phyloP scores from a whole-genome alignment of 2,888 invertebrate species.

The Athalia cordata region DNA sequence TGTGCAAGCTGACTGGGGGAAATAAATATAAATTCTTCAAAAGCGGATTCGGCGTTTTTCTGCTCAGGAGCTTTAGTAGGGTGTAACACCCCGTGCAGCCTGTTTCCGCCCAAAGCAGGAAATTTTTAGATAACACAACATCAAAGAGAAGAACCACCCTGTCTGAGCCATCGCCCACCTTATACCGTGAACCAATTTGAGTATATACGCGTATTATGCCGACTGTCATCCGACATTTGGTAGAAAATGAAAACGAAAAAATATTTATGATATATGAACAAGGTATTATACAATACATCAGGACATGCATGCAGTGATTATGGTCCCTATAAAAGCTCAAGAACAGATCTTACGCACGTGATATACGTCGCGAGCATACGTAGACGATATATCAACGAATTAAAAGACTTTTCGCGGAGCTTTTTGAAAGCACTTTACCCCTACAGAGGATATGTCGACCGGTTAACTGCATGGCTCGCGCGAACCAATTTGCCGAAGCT shows the following conservation, averaged over 20 bases:
- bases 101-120: neutral
- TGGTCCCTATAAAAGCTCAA: neutral
- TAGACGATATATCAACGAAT: too few relatives aligned
- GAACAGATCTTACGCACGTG: slow-evolving; percentile 11
- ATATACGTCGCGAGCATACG: too few relatives aligned
- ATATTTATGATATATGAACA: neutral
- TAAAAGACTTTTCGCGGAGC: slow-evolving; percentile 17
- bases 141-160: neutral
- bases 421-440: slow-evolving; percentile 11
- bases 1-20: neutral
- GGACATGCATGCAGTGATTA: neutral
- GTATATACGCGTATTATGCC: neutral
- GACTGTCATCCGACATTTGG: too few relatives aligned
- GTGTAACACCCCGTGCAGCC: neutral
- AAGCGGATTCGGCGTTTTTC: neutral
- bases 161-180: neutral
- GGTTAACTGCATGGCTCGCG: slow-evolving; percentile 28
- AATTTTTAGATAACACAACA: slow-evolving; percentile 21
- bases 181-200: neutral
- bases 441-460: slow-evolving; percentile 7
- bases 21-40: neutral
- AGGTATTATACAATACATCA: too few relatives aligned
- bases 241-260: neutral
- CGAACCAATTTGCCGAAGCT: slow-evolving; percentile 35
- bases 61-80: too few relatives aligned